These are phyloP conservation scores for Napeogenes sylphis DNA, from an alignment of 2,888 invertebrate species.

Conservation along the genomic window DNA sequence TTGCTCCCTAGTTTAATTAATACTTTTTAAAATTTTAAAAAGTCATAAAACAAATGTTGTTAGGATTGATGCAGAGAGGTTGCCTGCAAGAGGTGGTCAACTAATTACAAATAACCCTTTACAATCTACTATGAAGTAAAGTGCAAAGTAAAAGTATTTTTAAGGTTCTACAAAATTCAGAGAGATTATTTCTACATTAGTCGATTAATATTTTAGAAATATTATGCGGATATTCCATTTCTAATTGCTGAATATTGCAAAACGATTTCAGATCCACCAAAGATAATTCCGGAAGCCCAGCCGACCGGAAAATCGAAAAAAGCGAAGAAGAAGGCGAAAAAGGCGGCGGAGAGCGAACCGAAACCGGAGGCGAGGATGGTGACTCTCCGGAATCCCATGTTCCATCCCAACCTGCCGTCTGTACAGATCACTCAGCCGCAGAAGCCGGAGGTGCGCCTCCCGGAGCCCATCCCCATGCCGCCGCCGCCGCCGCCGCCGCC, in stretches of 20 bases:
- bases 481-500: constrained; percentile 67
- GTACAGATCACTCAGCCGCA: constrained; percentile 53
- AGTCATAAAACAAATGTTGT: no score
- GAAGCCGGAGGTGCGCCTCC: constrained; percentile 61
- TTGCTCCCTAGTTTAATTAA: no score
- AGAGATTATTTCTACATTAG: neutral
- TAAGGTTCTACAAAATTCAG: neutral
- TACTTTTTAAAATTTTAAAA: no score
- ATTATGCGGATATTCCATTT: neutral
- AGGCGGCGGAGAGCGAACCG: constrained; percentile 47
- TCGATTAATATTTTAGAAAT: neutral
- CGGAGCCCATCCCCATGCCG: constrained; percentile 71
- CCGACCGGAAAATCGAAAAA: constrained; percentile 67
- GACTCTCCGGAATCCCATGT: constrained; percentile 87
- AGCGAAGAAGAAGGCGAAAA: constrained; percentile 65
- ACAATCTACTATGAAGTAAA: no score
- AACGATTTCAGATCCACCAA: constrained; percentile 50
- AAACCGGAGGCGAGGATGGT: constrained; percentile 81
- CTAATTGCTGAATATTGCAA: neutral
- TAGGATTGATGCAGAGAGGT: no score
- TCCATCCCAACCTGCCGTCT: constrained; percentile 77
- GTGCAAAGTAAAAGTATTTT: no score
- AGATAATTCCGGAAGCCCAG: constrained; percentile 51
- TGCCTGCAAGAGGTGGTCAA: no score
- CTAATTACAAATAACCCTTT: no score